phyloP scores from a whole-genome alignment of 2,888 invertebrate species.

The Automeris io region DNA sequence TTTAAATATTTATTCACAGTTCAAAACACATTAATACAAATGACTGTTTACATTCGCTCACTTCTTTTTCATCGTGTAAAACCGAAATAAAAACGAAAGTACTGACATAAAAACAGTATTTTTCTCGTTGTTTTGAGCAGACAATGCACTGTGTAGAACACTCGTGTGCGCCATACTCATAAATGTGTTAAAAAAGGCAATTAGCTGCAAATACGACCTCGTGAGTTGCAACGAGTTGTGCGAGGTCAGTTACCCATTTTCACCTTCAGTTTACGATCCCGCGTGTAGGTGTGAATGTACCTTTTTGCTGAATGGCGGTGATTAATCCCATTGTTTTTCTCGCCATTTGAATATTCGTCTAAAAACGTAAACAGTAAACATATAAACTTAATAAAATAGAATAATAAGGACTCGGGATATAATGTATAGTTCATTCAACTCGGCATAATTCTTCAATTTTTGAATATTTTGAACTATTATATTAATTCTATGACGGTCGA shows the following conservation, averaged over 20 bases:
- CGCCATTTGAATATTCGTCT: too few species aligned
- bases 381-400: too few species aligned
- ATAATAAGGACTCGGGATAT: too few species aligned
- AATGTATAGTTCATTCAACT: too few species aligned
- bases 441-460: too few species aligned
- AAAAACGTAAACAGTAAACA: too few species aligned
- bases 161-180: background rate
- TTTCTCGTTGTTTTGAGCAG: background rate
- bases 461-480: too few species aligned
- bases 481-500: too few species aligned
- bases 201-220: constrained; percentile 16
- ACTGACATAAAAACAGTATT: constrained; percentile 2
- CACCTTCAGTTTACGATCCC: background rate
- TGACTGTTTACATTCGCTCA: background rate
- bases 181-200: constrained; percentile 12
- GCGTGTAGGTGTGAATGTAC: constrained; percentile 3
- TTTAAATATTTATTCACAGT: too few species aligned
- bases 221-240: constrained; percentile 18
- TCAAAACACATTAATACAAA: too few species aligned
- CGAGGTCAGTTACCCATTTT: constrained; percentile 31
- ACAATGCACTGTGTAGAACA: background rate
- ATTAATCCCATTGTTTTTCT: background rate
- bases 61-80: background rate
- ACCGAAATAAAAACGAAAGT: too few species aligned
- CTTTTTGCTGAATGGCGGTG: background rate